These are phyloP conservation scores for Danio kyathit DNA, from an alignment of 2,797 vertebrate genomes.

Conservation along the genomic window DNA sequence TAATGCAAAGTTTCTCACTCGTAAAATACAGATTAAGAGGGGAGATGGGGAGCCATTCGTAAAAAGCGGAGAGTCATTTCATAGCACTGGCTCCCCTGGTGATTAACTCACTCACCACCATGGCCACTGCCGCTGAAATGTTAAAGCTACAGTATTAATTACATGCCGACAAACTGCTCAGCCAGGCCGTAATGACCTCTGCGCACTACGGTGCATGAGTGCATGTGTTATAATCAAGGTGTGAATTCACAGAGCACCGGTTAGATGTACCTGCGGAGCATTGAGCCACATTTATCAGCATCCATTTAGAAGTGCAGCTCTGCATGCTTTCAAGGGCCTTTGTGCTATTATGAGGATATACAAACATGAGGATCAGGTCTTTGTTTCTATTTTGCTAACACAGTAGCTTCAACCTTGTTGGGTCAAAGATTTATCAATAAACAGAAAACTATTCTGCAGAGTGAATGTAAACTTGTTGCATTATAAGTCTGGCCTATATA, in stretches of 20 bases:
- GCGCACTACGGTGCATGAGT: slow-evolving; percentile 52
- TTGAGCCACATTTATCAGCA: slow-evolving; percentile 14
- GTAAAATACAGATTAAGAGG: slow-evolving; percentile 99
- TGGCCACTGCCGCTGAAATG: slow-evolving; percentile 56
- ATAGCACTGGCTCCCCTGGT: slow-evolving; percentile 78
- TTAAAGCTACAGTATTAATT: slow-evolving; percentile 69
- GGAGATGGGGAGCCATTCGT: slow-evolving; percentile 89
- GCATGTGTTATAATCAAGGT: slow-evolving; percentile 63
- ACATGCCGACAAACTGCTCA: slow-evolving; percentile 57
- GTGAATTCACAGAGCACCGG: slow-evolving; percentile 52
- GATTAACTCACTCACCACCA: slow-evolving; percentile 87
- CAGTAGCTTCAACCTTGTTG: neutral
- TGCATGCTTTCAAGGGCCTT: neutral
- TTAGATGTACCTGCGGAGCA: slow-evolving; percentile 47
- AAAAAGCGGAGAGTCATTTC: slow-evolving; percentile 88
- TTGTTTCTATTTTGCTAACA: no score
- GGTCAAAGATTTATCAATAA: neutral
- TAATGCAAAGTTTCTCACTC: slow-evolving; percentile 99
- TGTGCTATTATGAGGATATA: neutral
- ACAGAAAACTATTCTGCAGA: no score
- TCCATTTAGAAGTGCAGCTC: slow-evolving; percentile 1
- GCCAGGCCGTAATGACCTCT: slow-evolving; percentile 62
- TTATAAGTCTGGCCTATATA: no score
- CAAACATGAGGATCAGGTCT: neutral
- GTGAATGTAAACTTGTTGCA: no score